Percentiles rank a stretch among this genome's conserved stretches.
These are phyloP conservation scores for Ancistrus triradiatus DNA, from an alignment of 2,113 vertebrate species.

Conservation along the genomic window DNA sequence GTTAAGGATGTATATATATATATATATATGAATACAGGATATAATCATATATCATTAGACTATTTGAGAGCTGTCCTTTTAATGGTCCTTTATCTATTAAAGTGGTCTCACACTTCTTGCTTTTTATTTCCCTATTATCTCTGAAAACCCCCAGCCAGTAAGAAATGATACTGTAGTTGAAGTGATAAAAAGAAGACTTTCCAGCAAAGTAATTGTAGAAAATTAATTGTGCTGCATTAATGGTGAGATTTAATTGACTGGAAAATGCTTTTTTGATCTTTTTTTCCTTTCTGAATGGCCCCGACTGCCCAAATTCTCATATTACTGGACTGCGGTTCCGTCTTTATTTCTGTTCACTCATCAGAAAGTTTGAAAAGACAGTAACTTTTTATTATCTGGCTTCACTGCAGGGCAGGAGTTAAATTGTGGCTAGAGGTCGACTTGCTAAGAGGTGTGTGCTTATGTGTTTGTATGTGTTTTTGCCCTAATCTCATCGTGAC, in stretches of 20 bases:
- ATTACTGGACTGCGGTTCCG: background rate
- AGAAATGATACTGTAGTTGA: conserved; percentile 20
- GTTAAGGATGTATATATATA: no score
- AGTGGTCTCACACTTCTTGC: conserved; percentile 6
- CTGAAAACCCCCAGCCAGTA: conserved; percentile 11
- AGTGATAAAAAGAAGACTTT: conserved; percentile 21
- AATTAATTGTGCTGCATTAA: conserved; percentile 38
- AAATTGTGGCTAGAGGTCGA: conserved; percentile 21
- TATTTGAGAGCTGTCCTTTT: no score
- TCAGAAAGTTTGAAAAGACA: conserved; percentile 8
- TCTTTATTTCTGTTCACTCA: conserved; percentile 12
- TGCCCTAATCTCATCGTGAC: conserved; percentile 44
- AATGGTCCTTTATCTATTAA: background rate
- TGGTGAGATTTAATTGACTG: conserved; percentile 20
- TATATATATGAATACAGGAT: no score
- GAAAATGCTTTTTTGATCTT: conserved; percentile 12
- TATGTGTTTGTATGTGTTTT: no score
- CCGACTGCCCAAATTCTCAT: background rate
- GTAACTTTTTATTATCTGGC: background rate
- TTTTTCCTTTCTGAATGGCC: background rate
- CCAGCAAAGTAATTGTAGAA: conserved; percentile 9
- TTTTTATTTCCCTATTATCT: conserved; percentile 20
- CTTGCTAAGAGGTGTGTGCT: no score
- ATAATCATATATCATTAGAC: no score
- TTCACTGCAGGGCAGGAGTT: no score